phyloP scores from a whole-genome alignment of 92 coral and sea anemone genomes.

The Actinostola sp. region DNA sequence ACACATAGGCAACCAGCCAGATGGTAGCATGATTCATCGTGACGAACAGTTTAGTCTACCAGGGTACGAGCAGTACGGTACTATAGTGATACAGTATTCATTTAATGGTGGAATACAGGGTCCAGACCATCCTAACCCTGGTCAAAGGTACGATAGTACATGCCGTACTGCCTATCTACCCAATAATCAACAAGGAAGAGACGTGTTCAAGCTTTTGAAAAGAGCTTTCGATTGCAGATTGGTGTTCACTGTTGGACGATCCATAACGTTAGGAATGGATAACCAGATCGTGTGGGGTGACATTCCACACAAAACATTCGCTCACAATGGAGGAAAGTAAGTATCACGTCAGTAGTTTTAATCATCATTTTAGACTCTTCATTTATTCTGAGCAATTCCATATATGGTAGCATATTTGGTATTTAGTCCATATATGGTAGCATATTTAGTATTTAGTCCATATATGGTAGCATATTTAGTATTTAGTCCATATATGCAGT shows the following conservation, averaged over 20 bases:
- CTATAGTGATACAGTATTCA: slow-evolving; percentile 52
- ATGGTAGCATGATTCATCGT: slow-evolving; percentile 45
- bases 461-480: too few relatives aligned
- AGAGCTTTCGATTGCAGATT: slow-evolving; percentile 82
- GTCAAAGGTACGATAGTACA: slow-evolving; percentile 50
- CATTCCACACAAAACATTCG: slow-evolving; percentile 76
- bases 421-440: too few relatives aligned
- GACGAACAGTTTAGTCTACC: slow-evolving; percentile 46
- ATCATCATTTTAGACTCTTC: too few relatives aligned
- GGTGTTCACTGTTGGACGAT: slow-evolving; percentile 70
- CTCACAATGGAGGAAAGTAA: slow-evolving; percentile 58
- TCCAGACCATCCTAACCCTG: slow-evolving; percentile 76
- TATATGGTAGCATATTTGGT: too few relatives aligned
- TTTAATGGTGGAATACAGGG: slow-evolving; percentile 45
- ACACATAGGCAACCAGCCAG: slow-evolving; percentile 12
- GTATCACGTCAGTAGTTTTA: too few relatives aligned
- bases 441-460: too few relatives aligned
- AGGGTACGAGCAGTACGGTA: slow-evolving; percentile 41
- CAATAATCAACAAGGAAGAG: slow-evolving; percentile 56
- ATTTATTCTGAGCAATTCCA: too few relatives aligned
- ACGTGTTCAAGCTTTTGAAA: slow-evolving; percentile 56
- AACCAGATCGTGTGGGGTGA: slow-evolving; percentile 75
- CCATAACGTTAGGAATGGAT: slow-evolving; percentile 38
- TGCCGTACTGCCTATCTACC: slow-evolving; percentile 61
- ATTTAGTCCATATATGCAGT: too few relatives aligned